phyloP scores from a whole-genome alignment of 2,113 vertebrate genomes.

The Leucoraja erinaceus region DNA sequence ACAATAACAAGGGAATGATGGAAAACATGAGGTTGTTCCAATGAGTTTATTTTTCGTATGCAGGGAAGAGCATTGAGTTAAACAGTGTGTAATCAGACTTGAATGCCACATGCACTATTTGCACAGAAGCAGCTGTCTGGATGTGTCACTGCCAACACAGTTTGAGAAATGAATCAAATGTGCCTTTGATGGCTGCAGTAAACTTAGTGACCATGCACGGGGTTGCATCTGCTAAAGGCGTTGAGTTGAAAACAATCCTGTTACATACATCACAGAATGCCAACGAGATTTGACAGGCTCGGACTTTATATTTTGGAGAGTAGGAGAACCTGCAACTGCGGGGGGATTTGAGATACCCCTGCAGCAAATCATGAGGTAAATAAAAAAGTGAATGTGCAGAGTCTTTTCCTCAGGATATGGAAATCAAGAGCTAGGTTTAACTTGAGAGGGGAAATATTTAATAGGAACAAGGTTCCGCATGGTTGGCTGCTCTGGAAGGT shows the following conservation, averaged over 20 bases:
- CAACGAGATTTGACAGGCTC: neutral
- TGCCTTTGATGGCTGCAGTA: neutral
- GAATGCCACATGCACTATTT: neutral
- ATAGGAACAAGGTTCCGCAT: too few species aligned
- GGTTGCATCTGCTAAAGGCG: neutral
- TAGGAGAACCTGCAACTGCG: too few species aligned
- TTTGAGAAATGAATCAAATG: neutral
- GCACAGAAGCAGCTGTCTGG: neutral
- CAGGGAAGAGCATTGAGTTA: neutral
- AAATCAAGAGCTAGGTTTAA: too few species aligned
- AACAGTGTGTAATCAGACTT: neutral
- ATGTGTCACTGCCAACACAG: neutral
- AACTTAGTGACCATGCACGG: neutral
- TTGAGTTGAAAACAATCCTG: neutral
- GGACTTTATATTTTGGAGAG: too few species aligned
- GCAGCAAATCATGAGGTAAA: too few species aligned
- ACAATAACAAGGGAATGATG: neutral
- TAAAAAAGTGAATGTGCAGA: too few species aligned
- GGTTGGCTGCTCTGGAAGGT: too few species aligned
- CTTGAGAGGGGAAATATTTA: too few species aligned
- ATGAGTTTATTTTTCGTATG: neutral
- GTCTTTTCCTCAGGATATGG: too few species aligned
- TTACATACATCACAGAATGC: too few species aligned
- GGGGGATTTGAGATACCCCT: too few species aligned
- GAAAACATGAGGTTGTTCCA: neutral